Percentiles rank a stretch among this genome's conserved stretches.
These are phyloP conservation scores for Prosapia bicincta DNA, from an alignment of 2,888 invertebrate species.

Conservation along the genomic window DNA sequence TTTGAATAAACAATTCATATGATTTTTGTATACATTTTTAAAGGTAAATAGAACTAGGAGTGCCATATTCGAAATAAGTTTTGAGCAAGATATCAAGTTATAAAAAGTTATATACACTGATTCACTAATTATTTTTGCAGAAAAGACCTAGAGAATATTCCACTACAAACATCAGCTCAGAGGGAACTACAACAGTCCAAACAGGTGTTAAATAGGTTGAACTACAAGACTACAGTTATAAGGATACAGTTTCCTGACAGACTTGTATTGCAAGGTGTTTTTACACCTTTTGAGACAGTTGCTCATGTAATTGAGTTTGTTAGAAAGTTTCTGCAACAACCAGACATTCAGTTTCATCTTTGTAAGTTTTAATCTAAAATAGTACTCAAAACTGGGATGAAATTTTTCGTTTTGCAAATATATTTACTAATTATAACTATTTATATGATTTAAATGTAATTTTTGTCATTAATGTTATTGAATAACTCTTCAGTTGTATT, in stretches of 20 bases:
- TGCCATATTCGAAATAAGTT: no score
- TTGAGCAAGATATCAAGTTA: neutral
- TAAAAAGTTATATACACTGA: neutral
- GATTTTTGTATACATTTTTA: no score
- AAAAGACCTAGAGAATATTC: constrained; percentile 64
- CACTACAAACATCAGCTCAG: constrained; percentile 64
- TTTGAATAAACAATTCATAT: no score
- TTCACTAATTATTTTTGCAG: constrained; percentile 42
- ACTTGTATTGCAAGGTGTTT: constrained; percentile 81
- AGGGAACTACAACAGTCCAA: constrained; percentile 58
- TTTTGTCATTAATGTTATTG: no score
- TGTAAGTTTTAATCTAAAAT: no score
- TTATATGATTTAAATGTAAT: no score
- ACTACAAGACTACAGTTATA: constrained; percentile 74
- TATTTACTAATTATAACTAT: no score
- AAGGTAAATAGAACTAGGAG: no score
- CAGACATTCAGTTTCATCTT: constrained; percentile 67
- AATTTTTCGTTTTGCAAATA: no score
- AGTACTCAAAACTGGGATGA: no score
- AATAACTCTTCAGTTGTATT: no score
- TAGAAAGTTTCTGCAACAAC: constrained; percentile 61
- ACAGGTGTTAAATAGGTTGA: constrained; percentile 55
- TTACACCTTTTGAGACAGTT: constrained; percentile 72
- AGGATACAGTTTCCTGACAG: constrained; percentile 85
- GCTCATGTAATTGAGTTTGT: constrained; percentile 70